phyloP scores from a whole-genome alignment of 2,113 vertebrate genomes.

The Myotis yumanensis region DNA sequence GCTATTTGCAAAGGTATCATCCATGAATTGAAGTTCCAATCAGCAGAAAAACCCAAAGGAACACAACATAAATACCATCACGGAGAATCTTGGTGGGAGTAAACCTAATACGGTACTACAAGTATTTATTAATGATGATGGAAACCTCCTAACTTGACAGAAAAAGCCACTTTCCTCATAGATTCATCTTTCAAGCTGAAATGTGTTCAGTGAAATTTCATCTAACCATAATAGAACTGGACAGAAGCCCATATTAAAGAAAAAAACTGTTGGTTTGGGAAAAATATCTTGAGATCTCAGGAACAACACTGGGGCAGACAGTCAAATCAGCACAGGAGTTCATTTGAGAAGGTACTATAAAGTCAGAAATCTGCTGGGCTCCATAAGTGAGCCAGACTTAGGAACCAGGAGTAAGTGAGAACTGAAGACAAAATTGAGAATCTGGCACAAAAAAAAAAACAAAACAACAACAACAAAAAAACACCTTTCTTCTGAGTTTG shows the following conservation, averaged over 20 bases:
- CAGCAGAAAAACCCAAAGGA: constrained; percentile 73
- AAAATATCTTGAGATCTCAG: neutral
- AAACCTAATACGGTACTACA: neutral
- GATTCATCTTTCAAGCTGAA: neutral
- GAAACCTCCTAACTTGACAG: neutral
- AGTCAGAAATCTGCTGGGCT: neutral
- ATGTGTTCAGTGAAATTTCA: neutral
- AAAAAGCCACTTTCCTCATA: neutral
- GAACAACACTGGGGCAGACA: neutral
- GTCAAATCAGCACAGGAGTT: neutral
- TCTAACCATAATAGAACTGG: neutral
- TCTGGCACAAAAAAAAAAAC: neutral
- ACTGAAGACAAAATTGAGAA: neutral
- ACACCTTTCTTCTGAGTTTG: neutral
- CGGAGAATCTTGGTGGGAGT: neutral
- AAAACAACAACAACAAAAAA: no score
- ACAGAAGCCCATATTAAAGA: neutral
- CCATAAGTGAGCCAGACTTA: neutral
- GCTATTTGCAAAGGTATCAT: constrained; percentile 81
- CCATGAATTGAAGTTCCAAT: constrained; percentile 88
- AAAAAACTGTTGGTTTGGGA: neutral
- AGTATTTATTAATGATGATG: neutral
- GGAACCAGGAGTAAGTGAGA: neutral
- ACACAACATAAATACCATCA: constrained; percentile 30
- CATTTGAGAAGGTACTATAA: neutral